phyloP scores from a whole-genome alignment of 2,888 invertebrate species.

The Caenorhabditis sulstoni region DNA sequence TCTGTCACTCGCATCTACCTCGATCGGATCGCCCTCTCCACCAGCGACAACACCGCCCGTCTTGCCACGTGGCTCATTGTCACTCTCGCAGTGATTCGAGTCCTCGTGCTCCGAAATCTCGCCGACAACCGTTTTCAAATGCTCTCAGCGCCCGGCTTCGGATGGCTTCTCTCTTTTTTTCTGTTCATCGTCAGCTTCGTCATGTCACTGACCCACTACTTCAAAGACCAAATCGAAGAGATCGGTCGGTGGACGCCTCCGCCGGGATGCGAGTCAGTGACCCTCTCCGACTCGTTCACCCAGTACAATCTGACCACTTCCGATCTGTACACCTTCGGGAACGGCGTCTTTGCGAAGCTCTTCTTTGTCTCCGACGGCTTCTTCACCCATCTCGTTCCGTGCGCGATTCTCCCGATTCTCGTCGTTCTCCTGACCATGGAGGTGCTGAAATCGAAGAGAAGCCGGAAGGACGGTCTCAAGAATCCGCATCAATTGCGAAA shows the following conservation, averaged over 20 bases:
- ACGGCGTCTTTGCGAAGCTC: constrained; percentile 24
- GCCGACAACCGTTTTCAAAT: constrained; percentile 47
- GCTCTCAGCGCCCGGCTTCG: constrained; percentile 43
- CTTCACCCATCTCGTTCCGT: constrained; percentile 31
- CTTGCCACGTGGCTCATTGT: constrained; percentile 36
- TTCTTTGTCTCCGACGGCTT: constrained; percentile 36
- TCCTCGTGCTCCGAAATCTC: constrained; percentile 14
- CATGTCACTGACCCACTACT: constrained; percentile 25
- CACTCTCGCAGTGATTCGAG: constrained; percentile 21
- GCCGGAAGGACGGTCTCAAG: neutral
- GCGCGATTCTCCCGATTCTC: constrained; percentile 2
- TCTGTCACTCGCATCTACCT: constrained; percentile 31
- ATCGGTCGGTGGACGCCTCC: constrained; percentile 14
- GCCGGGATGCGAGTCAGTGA: constrained; percentile 29
- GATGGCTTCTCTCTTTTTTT: constrained; percentile 37
- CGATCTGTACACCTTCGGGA: constrained; percentile 32
- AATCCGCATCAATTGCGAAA: constrained; percentile 35
- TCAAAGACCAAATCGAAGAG: constrained; percentile 35
- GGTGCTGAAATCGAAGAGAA: constrained; percentile 22
- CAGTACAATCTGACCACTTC: constrained; percentile 17
- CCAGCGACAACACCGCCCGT: constrained; percentile 26
- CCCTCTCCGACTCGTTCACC: constrained; percentile 3
- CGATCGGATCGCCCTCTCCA: constrained; percentile 24
- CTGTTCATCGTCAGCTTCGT: constrained; percentile 30
- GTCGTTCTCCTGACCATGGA: constrained; percentile 12